Base-by-base conservation (phyloP, 30 jellyfish, hydroid and myxozoan species). In the Cassiopea andromeda region DNA sequence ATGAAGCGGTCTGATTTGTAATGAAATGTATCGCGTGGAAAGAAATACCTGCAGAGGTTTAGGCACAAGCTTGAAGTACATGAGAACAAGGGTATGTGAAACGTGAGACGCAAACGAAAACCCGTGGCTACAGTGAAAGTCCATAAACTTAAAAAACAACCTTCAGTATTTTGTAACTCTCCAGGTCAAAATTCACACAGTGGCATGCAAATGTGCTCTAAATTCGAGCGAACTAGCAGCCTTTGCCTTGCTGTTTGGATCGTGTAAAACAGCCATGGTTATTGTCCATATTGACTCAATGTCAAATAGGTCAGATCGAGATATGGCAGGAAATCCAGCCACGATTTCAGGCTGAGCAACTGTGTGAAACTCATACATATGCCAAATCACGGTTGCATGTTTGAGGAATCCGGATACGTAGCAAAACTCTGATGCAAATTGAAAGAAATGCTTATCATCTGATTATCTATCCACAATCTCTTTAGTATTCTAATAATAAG, bases 361-460 rank as follows among this genome's bases (percentile, higher is more conserved):
- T 70, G 79, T 27, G 79, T 0, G 79, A 70, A 9, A 4, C 50
- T 70, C 18, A 15, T 8, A 14, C 64, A 70, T 70, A 70, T 70
- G 79, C 79, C 79, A 70, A 70, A 27, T 70, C 54, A 70, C 54
- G 79, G 6, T 2, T 70, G 49, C 4, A 17, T 18, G 3, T 18
- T 19, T 27, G 79, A 43, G 50, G 79, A 19, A 70, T 64, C 79
- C 79, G 79, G 79, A 70, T 70, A 43, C 79, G 27, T 50, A 70
- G 79, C 27, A 2, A 70, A 70, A 70, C 18, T 19, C 16, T 66
- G 54, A 70, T 2, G 38, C 38, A 7, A 43, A 70, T 38, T 4
- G 38, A 43, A 18, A 19, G 49, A 6, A 70, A 18, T 43, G 79
- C 79, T 70, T 19, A 70, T 70, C 79, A 14, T 70, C 43, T 14